phyloP scores from a whole-genome alignment of 2,797 vertebrate species.

The Hoplostethus atlanticus region DNA sequence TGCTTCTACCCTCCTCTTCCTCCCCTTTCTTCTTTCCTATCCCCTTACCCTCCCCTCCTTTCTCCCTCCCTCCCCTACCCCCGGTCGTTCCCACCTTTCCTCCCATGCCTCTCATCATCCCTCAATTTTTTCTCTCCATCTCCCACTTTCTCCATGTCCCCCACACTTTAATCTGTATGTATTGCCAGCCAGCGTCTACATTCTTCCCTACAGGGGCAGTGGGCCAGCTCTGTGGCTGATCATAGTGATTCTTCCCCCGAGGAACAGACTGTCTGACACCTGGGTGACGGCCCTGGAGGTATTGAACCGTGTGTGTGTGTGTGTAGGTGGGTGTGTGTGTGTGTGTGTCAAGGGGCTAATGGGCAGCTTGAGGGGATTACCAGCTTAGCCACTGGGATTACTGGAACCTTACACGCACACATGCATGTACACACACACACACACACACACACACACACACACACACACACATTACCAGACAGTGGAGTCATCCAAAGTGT shows the following conservation, averaged over 20 bases:
- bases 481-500: constrained; percentile 51
- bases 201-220: constrained; percentile 54
- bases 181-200: constrained; percentile 62
- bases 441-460: background rate
- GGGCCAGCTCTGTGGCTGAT: constrained; percentile 69
- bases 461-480: constrained; percentile 48
- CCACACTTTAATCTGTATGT: constrained; percentile 63
- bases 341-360: constrained; percentile 68
- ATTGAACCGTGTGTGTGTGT: constrained; percentile 20
- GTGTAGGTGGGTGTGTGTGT: constrained; percentile 18
- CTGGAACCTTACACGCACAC: constrained; percentile 59
- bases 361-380: constrained; percentile 76
- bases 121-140: constrained; percentile 25
- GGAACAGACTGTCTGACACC: constrained; percentile 69
- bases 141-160: constrained; percentile 47
- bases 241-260: constrained; percentile 69
- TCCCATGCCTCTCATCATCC: constrained; percentile 15
- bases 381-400: constrained; percentile 79
- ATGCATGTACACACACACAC: background rate
- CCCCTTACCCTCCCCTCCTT: background rate
- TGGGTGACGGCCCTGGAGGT: constrained; percentile 65
- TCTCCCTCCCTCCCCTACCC: constrained; percentile 1
- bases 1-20: background rate
- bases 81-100: constrained; percentile 28
- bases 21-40: background rate